phyloP scores from a whole-genome alignment of 1,140 invertebrate species.

The Drosophila pectinifera region DNA sequence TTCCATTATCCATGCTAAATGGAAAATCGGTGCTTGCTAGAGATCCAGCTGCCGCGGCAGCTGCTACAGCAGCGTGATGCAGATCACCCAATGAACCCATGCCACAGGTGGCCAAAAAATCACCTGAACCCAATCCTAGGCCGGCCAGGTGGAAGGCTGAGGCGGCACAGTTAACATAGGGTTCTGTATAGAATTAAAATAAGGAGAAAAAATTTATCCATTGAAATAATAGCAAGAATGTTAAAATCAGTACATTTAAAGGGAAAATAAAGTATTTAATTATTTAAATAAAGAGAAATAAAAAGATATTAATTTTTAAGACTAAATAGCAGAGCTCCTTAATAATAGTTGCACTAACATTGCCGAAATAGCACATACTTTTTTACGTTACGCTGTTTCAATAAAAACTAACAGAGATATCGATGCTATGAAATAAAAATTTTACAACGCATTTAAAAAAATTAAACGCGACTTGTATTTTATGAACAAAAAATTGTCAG shows the following conservation, averaged over 20 bases:
- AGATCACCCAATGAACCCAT: constrained; percentile 69
- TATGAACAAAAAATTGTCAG: too few relatives aligned
- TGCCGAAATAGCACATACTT: too few relatives aligned
- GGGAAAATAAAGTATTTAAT: not conserved
- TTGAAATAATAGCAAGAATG: not conserved
- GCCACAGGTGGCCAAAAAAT: constrained; percentile 69
- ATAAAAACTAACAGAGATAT: too few relatives aligned
- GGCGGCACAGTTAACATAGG: constrained; percentile 66
- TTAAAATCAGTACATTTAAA: too few relatives aligned
- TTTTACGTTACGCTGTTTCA: too few relatives aligned
- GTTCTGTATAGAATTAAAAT: constrained; percentile 54
- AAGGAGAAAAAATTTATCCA: not conserved
- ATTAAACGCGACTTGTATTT: too few relatives aligned
- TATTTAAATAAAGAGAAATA: too few relatives aligned
- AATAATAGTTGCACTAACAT: too few relatives aligned
- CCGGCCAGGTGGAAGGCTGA: constrained; percentile 77
- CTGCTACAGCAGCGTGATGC: constrained; percentile 77
- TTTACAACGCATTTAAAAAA: too few relatives aligned
- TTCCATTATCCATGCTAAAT: constrained; percentile 89
- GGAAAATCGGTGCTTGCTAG: constrained; percentile 90
- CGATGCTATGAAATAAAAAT: too few relatives aligned
- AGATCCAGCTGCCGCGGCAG: constrained; percentile 85
- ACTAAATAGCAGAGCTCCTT: too few relatives aligned
- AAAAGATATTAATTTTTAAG: too few relatives aligned
- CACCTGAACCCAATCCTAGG: constrained; percentile 72